Base-by-base conservation (phyloP, 2,888 invertebrate species). In the Eristalinus sepulchralis region DNA sequence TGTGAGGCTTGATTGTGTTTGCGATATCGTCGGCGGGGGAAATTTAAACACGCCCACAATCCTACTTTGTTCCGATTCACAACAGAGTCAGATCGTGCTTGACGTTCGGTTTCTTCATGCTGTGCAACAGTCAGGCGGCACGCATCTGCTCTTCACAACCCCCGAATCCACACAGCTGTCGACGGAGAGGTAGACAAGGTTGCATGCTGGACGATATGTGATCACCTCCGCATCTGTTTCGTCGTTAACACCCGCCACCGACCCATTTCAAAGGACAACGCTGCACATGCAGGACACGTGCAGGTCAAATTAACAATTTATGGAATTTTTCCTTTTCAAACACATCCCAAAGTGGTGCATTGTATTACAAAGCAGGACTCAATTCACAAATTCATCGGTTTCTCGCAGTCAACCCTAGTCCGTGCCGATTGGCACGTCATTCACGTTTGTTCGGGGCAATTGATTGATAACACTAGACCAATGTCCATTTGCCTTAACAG, bases 211-310 rank as follows among this genome's bases (percentile, higher is more conserved):
- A 84, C 75, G 59, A 59, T 27, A 47, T 47, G 39, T 36, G 20
- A 57, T 55, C 47, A 60, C 71, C 27, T 27, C 27, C 10, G 36
- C 77, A 77, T 85, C 77, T 85, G 77, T 13, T 73, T 80, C 64
- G 72, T 70, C 62, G 39, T 3, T 47, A 36, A 78, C 67, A 67
- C 55, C 27, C 72, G 79, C 27, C 64, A 10, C 27, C 55, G 55
- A 34, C 20, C 33, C 39, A 59, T 62, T 39, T 67, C 8, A 64
- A 72, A 73, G 68, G 82, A 85, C 70, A 24, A 81, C 8, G 17
- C 64, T 73, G 33, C 82, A 78, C 70, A 82, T 85, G 77, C 53
- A 59, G 59, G 68, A 39, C 85, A 85, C 85, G 85, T 85, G 85
- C 77, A 82, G 68, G 68, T 78, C 73, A 77, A 22, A 85, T 81